Evolutionary conservation across 2,113 vertebrate species (phyloP).

Genomic region (Ammodytes marinus): DNA sequence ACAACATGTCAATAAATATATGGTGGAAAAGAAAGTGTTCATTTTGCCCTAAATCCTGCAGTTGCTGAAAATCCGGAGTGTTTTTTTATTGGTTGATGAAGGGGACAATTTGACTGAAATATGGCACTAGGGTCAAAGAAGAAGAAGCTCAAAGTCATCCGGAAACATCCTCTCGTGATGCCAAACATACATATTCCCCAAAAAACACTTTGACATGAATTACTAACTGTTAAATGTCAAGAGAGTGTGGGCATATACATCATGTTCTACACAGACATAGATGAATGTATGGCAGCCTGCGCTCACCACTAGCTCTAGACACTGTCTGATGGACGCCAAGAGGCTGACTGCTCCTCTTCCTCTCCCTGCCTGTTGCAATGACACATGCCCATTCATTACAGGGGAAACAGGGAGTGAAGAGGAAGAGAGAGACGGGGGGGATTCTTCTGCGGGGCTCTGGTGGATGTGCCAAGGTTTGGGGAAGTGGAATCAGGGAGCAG

Average conservation of each 20-base stretch:
- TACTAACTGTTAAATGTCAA: neutral
- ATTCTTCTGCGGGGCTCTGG: slow-evolving; percentile 45
- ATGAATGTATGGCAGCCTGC: slow-evolving; percentile 1
- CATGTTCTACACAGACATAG: neutral
- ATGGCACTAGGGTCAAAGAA: neutral
- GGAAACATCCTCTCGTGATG: neutral
- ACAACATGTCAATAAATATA: too few species aligned
- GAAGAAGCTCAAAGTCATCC: neutral
- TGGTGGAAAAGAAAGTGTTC: too few species aligned
- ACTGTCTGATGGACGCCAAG: slow-evolving; percentile 46
- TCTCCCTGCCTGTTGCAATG: slow-evolving; percentile 56
- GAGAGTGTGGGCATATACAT: neutral
- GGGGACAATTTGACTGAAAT: neutral
- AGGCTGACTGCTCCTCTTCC: slow-evolving; percentile 54
- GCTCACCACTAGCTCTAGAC: slow-evolving; percentile 18
- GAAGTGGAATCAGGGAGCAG: slow-evolving; percentile 28
- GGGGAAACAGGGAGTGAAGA: slow-evolving; percentile 47
- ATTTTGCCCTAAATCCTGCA: too few species aligned
- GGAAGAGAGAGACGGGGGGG: slow-evolving; percentile 13
- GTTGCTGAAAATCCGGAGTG: too few species aligned
- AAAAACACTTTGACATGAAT: neutral
- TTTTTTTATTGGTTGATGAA: neutral
- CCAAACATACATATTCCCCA: neutral
- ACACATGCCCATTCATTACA: slow-evolving; percentile 58
- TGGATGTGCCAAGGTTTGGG: slow-evolving; percentile 41